Percentiles rank a stretch among this genome's conserved stretches.
These are phyloP conservation scores for Epinephelus fuscoguttatus DNA, from an alignment of 2,113 vertebrate species.

Conservation along the genomic window DNA sequence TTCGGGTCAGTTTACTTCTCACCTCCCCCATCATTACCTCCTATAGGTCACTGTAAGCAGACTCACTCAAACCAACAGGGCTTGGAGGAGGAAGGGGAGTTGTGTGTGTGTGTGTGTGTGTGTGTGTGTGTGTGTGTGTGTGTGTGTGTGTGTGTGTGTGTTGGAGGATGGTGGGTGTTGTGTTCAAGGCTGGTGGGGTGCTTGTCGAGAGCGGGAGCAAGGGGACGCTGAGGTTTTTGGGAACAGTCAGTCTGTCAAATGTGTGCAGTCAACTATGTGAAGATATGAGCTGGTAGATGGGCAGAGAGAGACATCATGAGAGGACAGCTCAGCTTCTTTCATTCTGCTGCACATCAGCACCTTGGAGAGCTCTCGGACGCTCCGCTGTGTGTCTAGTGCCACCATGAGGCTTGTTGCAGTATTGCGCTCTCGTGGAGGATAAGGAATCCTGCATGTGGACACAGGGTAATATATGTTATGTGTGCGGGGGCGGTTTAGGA, in stretches of 20 bases:
- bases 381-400: conserved; percentile 68
- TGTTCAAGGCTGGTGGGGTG: conserved; percentile 62
- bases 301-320: conserved; percentile 68
- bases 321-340: conserved; percentile 67
- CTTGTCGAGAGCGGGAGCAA: conserved; percentile 49
- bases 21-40: conserved; percentile 69
- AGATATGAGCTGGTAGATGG: conserved; percentile 67
- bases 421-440: conserved; percentile 29
- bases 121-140: conserved; percentile 29
- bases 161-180: background rate
- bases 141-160: conserved; percentile 28
- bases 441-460: background rate
- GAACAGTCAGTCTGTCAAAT: conserved; percentile 68
- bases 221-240: conserved; percentile 56
- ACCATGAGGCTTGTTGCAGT: conserved; percentile 58
- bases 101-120: conserved; percentile 3
- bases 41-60: conserved; percentile 78
- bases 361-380: conserved; percentile 63
- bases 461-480: background rate
- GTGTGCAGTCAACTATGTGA: conserved; percentile 73
- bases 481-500: conserved; percentile 10
- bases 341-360: conserved; percentile 74
- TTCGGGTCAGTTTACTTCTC: conserved; percentile 77
- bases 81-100: conserved; percentile 16
- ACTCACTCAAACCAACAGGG: conserved; percentile 60